Evolutionary conservation across 2,113 vertebrate genomes (phyloP), one percentile per base, ranked within the genome.

Genomic region (Dunckerocampus dactyliophorus): DNA sequence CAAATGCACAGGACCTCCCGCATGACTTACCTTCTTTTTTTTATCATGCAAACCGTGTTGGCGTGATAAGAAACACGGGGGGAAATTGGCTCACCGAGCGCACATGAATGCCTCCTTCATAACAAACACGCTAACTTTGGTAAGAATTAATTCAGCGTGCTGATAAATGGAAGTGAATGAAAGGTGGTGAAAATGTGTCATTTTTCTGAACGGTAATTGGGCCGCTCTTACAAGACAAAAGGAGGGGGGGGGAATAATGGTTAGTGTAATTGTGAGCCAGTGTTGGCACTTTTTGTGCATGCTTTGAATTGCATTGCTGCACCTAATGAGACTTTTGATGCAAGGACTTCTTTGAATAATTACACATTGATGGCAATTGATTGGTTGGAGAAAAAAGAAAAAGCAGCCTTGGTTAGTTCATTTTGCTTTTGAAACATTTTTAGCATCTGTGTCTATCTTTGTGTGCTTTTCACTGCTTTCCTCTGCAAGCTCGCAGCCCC

Each of bases 21-120:
- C 78, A 62, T 85, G 80, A 91, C 84, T 85, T 75, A 80, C 83
- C 83, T 86, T 80, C 66, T 85, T 83, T 83, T 80, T 79, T 85
- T 83, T 82, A 80, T 87, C 76, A 90, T 84, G 83, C 85, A 88
- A 89, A 87, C 79, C 71, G 54, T 63, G 73, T 71, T 64, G 76
- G 67, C 77, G 75, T 68, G 80, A 88, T 86, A 84, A 88, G 83
- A 80, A 77, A 78, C 68, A 73, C 53, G 57, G 16, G 61, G 80
- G 59, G 68, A 79, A 68, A 62, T 39, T 59, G 70, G 66, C 66
- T 46, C 24, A 8, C 24, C 37, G 58, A 51, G 47, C 55, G 68
- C 28, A 7, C 45, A 62, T 67, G 62, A 83, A 69, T 68, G 67
- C 17, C 9, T 68, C 50, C 62, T 66, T 69, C 65, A 82, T 72